phyloP scores from a whole-genome alignment of 1,140 invertebrate species.

The Lutraria rhynchaena region DNA sequence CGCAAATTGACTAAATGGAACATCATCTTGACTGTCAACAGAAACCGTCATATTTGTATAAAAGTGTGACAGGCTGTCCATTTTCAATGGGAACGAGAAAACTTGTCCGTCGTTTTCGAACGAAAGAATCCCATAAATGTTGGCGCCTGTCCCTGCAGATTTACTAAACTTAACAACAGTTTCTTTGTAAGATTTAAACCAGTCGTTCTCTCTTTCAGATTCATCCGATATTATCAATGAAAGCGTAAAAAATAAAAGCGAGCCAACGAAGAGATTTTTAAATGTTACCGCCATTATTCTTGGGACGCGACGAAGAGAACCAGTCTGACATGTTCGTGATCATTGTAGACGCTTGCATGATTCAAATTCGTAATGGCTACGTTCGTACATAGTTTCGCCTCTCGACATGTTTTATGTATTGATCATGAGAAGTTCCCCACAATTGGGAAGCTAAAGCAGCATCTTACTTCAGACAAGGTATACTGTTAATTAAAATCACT shows the following conservation, averaged over 20 bases:
- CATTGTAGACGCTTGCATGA: background rate
- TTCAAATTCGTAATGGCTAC: background rate
- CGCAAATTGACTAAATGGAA: background rate
- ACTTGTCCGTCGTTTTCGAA: background rate
- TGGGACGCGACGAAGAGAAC: background rate
- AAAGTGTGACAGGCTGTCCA: background rate
- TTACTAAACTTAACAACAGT: background rate
- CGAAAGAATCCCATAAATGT: background rate
- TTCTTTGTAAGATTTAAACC: slow-evolving; percentile 9
- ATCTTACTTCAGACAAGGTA: slow-evolving; percentile 16
- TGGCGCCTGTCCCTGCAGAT: too few relatives aligned
- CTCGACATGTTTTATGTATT: slow-evolving; percentile 35
- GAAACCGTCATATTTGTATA: background rate
- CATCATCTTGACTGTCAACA: background rate
- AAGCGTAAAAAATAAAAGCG: too few relatives aligned
- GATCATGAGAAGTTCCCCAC: slow-evolving; percentile 21
- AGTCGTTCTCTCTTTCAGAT: background rate
- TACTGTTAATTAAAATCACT: too few relatives aligned
- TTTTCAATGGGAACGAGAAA: background rate
- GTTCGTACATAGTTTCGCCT: slow-evolving; percentile 52
- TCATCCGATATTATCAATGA: too few relatives aligned
- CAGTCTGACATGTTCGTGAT: background rate
- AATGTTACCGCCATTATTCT: slow-evolving; percentile 40
- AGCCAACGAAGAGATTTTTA: background rate
- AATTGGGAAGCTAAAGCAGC: slow-evolving; percentile 20